Evolutionary conservation across 2,797 vertebrate genomes (phyloP), one percentile per base, ranked within the genome.

Genomic region (Smutsia gigantea): DNA sequence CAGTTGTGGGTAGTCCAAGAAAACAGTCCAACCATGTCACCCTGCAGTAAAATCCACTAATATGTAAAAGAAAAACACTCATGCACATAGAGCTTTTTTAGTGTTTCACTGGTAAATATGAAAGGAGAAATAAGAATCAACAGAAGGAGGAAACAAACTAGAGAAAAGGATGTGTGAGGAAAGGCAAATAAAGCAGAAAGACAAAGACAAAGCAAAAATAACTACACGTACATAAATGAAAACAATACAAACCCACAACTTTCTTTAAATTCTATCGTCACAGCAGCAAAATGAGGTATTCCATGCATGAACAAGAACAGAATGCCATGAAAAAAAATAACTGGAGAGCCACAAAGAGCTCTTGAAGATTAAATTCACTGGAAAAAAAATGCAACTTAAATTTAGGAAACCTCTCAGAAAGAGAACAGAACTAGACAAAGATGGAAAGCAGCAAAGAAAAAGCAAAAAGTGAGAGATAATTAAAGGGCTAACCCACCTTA

Each of bases 341-440:
- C 94, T 93, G 37, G 66, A 94, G 85, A 92, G 34, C 12, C 29
- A 91, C 74, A 95, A 42, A 69, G 66, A 75, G 37, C 18, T 51
- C 63, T 83, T 94, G 74, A 77, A 92, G 61, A 95, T 95, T 94
- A 86, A 87, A 95, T 95, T 95, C 69, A 94, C 78, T 87, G 93
- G 77, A 85, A 95, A 96, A 72, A 96, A 69, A 49, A 77, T 85
- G 27, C 63, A 93, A 86, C 72, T 83, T 90, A 93, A n/a, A 86
- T 97, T 93, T 83, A 94, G 72, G 89, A 95, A 93, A 88, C 61
- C 86, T 89, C n/a, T 27, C 12, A 68, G 69, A 93, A 83, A 96
- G 68, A 87, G 94, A 93, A 93, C 8, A 83, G 53, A 66, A 90
- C 82, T 75, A 95, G 66, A 85, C 39, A 95, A 95, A 87, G 34